Evolutionary conservation across 2,888 invertebrate species (phyloP), one percentile per base, ranked within the genome.

Genomic region (Lordiphosa andalusiaca): DNA sequence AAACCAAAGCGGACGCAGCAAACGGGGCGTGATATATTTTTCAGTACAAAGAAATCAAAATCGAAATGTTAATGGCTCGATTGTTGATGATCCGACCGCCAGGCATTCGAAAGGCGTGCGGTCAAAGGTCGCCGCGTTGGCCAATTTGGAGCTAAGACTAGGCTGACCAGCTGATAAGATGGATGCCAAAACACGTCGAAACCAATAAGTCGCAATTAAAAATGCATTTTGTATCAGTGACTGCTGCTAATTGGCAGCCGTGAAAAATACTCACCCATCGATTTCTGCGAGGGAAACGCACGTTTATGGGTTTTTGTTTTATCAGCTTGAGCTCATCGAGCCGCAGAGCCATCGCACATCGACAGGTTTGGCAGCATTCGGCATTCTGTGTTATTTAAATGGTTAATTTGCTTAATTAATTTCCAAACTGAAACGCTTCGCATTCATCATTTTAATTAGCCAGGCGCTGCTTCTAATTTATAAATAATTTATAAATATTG

Each of bases 371-470:
- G 46, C 60, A 52, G 42, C 56, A 16, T 56, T 51, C 39, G 56
- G 56, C 39, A 59, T 67, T 59, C 58, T 41, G 54, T 69, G 55
- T 60, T 51, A 63, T 55, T 68, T 61, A 58, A 67, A 69, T 67
- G 56, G 65, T 59, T 61, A 59, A 49, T 63, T 56, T 58, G 65
- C 65, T 66, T 67, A 73, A 67, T 69, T 66, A 62, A 60, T 67
- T 69, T 63, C 38, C 50, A 46, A 60, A 49, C 41, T 40, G 48
- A 60, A 59, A 65, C 69, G 54, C 63, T 74, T 70, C 72, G 70
- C 74, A 80, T 80, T 77, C 74, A 80, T 83, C 77, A 83, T 83
- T 69, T 66, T 69, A 69, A 69, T 69, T 69, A 66, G 69, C 33
- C 56, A 33, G 54, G 44, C 52, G 41, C 35, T 41, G 51, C 52